Conservation (phyloP, 2,888 invertebrate species). For the Agonopterix alstromeriana region DNA sequence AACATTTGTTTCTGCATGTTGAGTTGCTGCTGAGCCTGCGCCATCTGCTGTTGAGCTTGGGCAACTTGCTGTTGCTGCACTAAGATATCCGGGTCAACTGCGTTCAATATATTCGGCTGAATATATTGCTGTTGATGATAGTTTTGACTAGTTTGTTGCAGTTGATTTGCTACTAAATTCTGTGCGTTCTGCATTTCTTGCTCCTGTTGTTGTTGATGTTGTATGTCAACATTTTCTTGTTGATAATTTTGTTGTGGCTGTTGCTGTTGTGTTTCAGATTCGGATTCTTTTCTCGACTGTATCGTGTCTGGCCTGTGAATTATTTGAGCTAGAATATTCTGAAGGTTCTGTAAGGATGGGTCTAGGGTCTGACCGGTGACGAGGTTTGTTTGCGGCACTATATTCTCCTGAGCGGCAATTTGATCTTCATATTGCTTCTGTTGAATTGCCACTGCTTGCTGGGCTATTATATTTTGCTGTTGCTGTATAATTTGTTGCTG, state of each 20-base stretch:
- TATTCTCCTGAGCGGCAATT: constrained; percentile 50
- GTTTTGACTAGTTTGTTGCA: constrained; percentile 47
- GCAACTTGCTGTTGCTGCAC: constrained; percentile 65
- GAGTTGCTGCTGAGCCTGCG: constrained; percentile 63
- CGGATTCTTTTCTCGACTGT: constrained; percentile 59
- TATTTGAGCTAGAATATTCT: constrained; percentile 63
- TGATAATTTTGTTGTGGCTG: constrained; percentile 31
- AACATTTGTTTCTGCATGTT: constrained; percentile 69
- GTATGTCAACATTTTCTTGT: constrained; percentile 31
- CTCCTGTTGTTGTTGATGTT: constrained; percentile 41
- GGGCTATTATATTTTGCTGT: constrained; percentile 64
- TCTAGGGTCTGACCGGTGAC: constrained; percentile 60
- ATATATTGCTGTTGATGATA: constrained; percentile 51
- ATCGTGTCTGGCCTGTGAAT: constrained; percentile 62
- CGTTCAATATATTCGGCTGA: constrained; percentile 43
- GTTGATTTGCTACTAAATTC: constrained; percentile 43
- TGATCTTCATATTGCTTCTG: constrained; percentile 66
- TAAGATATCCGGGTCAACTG: constrained; percentile 50
- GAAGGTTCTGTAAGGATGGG: constrained; percentile 70
- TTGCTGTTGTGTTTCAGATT: constrained; percentile 46
- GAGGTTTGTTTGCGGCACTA: constrained; percentile 52
- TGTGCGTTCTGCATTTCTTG: constrained; percentile 49
- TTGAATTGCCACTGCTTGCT: constrained; percentile 65
- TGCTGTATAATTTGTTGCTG: constrained; percentile 74
- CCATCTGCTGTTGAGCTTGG: constrained; percentile 64